Conservation (phyloP, 2,113 vertebrate genomes). For the Choloepus hoffmanni region DNA sequence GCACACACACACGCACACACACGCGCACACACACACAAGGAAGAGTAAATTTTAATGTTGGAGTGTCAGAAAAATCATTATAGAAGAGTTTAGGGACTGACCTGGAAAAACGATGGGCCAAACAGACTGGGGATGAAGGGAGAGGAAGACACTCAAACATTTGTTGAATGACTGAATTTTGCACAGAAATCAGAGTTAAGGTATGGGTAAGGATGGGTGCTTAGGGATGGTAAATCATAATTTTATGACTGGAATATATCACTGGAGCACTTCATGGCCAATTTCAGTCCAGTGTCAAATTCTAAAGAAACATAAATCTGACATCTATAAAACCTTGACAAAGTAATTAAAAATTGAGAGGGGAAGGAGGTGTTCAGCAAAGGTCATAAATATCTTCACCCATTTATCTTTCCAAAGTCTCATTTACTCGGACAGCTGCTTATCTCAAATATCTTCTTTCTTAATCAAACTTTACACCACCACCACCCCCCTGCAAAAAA, state of each 20-base stretch:
- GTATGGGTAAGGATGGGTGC: neutral
- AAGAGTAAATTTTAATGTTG: neutral
- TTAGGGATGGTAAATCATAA: neutral
- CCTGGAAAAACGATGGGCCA: neutral
- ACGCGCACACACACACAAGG: neutral
- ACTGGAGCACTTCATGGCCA: neutral
- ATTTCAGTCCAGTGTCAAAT: neutral
- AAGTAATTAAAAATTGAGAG: neutral
- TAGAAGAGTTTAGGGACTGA: neutral
- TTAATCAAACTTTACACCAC: neutral
- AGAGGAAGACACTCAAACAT: neutral
- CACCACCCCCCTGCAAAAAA: rapidly evolving
- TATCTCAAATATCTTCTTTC: neutral
- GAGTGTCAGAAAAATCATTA: neutral
- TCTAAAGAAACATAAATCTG: slow-evolving; percentile 19
- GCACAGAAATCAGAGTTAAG: neutral
- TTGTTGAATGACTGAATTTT: slow-evolving; percentile 3
- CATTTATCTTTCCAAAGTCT: neutral
- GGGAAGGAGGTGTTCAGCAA: neutral
- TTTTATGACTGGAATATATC: neutral
- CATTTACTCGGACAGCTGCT: neutral
- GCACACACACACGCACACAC: neutral
- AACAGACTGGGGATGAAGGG: neutral
- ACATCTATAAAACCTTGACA: neutral
- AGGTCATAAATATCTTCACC: neutral